Conservation (phyloP, 2,888 invertebrate genomes). For the Tyria jacobaeae region DNA sequence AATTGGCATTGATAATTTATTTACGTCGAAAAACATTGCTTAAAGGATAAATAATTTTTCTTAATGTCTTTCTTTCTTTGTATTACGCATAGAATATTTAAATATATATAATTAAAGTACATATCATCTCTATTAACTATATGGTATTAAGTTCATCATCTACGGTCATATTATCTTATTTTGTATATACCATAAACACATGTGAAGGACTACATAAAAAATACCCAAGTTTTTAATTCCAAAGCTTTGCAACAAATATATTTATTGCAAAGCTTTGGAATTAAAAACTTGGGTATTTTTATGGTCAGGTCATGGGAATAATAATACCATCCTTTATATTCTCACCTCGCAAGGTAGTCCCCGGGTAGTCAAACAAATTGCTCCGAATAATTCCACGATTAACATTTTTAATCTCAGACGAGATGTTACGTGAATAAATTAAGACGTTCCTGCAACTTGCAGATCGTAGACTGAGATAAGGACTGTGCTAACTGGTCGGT, state of each 20-base stretch:
- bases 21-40: too few species aligned
- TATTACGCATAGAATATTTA: too few species aligned
- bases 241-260: slow-evolving; percentile 2
- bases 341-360: slow-evolving; percentile 69
- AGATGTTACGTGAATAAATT: slow-evolving; percentile 82
- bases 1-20: too few species aligned
- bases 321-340: slow-evolving; percentile 56
- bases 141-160: too few species aligned
- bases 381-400: slow-evolving; percentile 82
- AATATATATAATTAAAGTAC: too few species aligned
- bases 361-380: slow-evolving; percentile 77
- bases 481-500: slow-evolving; percentile 50
- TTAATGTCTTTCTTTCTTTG: too few species aligned
- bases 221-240: neutral
- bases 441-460: slow-evolving; percentile 48
- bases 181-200: too few species aligned
- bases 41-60: too few species aligned
- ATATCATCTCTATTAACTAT: too few species aligned
- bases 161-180: too few species aligned
- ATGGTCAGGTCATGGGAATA: slow-evolving; percentile 2
- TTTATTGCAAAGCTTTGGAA: neutral
- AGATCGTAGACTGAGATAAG: slow-evolving; percentile 65
- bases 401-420: slow-evolving; percentile 85
- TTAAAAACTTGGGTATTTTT: neutral
- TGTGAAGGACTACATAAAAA: too few species aligned